Conservation (phyloP, 2,888 invertebrate genomes). For the Hydriomena furcata region DNA sequence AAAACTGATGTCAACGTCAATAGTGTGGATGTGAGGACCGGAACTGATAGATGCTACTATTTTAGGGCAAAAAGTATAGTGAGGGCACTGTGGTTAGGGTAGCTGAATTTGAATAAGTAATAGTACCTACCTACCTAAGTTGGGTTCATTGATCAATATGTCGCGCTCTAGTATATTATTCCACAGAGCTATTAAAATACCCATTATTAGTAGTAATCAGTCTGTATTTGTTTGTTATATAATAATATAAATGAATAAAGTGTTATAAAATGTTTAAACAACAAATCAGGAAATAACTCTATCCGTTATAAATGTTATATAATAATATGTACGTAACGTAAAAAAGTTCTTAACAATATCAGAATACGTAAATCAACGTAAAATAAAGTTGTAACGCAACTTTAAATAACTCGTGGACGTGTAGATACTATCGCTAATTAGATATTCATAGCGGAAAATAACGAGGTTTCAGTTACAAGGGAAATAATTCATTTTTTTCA, state of each 20-base stretch:
- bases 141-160: no score
- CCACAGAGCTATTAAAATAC: no score
- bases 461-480: slow-evolving; percentile 25
- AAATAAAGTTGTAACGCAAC: slow-evolving; percentile 29
- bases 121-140: no score
- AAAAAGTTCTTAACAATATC: slow-evolving; percentile 8
- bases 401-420: slow-evolving; percentile 32
- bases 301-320: no score
- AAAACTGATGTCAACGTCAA: slow-evolving; percentile 47
- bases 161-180: no score
- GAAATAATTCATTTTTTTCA: slow-evolving; percentile 19
- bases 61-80: slow-evolving; percentile 9
- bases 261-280: no score
- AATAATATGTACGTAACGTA: no score
- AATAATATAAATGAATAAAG: no score
- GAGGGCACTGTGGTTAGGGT: no score
- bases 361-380: slow-evolving; percentile 29
- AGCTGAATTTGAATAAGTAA: neutral
- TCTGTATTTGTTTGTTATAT: no score
- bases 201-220: no score
- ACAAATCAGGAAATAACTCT: neutral
- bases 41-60: slow-evolving; percentile 31
- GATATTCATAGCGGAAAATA: slow-evolving; percentile 32
- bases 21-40: slow-evolving; percentile 29
- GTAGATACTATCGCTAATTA: slow-evolving; percentile 34